Conservation (phyloP, 2,797 vertebrate genomes). For the Tenualosa ilisha region DNA sequence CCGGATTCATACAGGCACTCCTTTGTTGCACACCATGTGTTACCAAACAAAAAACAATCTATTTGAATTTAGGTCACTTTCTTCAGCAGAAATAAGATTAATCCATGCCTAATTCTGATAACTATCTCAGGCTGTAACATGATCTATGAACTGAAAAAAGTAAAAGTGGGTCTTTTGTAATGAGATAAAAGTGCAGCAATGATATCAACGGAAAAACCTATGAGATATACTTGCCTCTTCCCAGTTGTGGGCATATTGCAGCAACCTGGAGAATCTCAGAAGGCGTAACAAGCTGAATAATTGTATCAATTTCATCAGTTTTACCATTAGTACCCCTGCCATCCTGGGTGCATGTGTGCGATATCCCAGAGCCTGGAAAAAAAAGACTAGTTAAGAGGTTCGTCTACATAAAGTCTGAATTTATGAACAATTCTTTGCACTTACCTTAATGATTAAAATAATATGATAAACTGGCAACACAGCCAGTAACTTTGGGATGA, state of each 20-base stretch:
- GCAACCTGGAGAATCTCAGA: slow-evolving; percentile 22
- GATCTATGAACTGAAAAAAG: too few relatives aligned
- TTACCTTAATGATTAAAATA: not conserved
- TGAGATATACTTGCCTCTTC: not conserved
- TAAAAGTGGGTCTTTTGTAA: too few relatives aligned
- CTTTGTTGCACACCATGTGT: too few relatives aligned
- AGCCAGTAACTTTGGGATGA: not conserved
- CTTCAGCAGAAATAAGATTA: too few relatives aligned
- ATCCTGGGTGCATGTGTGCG: not conserved
- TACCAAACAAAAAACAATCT: too few relatives aligned
- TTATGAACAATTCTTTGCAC: not conserved
- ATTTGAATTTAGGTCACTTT: too few relatives aligned
- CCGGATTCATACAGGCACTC: too few relatives aligned
- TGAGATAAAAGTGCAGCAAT: not conserved
- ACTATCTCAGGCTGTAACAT: too few relatives aligned
- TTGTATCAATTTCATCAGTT: not conserved
- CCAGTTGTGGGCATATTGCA: not conserved
- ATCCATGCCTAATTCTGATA: too few relatives aligned
- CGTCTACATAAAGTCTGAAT: not conserved
- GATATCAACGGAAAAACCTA: not conserved
- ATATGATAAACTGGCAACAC: not conserved
- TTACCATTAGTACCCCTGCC: not conserved
- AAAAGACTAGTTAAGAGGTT: not conserved
- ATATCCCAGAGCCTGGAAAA: not conserved
- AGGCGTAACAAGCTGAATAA: slow-evolving; percentile 23